These are phyloP conservation scores for Microcebus jonahi DNA, from an alignment of 2,113 vertebrate genomes.

Conservation along the genomic window DNA sequence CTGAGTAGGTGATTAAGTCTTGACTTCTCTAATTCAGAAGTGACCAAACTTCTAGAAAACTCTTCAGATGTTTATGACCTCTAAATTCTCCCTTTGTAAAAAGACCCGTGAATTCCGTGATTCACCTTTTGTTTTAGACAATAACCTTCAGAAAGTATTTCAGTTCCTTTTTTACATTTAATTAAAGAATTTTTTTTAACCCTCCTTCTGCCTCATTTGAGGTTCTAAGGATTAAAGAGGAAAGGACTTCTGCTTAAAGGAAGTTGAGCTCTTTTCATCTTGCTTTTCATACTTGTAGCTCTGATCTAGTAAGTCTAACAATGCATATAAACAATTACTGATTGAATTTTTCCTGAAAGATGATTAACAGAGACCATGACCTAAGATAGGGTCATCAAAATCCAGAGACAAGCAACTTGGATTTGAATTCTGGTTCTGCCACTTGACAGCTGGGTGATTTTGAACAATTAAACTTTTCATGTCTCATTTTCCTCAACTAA, in stretches of 20 bases:
- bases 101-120: neutral
- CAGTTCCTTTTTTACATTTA: neutral
- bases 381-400: neutral
- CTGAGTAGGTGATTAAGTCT: neutral
- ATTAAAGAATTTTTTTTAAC: neutral
- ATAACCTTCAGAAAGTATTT: neutral
- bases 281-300: neutral
- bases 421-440: slow-evolving; percentile 8
- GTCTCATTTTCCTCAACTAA: neutral
- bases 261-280: neutral
- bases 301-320: neutral
- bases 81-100: neutral
- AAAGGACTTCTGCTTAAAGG: neutral
- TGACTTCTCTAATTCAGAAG: neutral
- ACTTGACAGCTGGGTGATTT: neutral
- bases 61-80: neutral
- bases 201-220: neutral
- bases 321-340: neutral
- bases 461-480: neutral
- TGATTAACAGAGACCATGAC: neutral
- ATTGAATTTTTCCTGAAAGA: slow-evolving; percentile 4
- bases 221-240: neutral
- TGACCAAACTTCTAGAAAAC: neutral
- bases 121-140: neutral
- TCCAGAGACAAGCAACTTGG: neutral